Base-by-base conservation (phyloP, 1,140 invertebrate species). In the Penaeus indicus region DNA sequence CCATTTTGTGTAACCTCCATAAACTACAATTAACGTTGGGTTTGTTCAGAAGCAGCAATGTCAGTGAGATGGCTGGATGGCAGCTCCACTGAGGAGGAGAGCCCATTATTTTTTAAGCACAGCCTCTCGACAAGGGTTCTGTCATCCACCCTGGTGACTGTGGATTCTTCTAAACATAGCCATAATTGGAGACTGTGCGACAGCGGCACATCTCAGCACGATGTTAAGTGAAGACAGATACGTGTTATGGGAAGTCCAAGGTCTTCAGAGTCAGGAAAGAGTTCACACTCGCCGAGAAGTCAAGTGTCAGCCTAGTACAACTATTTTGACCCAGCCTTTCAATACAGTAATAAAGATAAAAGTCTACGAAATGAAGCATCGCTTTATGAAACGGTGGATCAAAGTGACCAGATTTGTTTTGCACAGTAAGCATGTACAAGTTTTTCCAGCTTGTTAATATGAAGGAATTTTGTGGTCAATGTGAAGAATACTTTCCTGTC, bases 401-500 rank as follows among this genome's bases (percentile, higher is more conserved):
- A 16, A 16, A 54, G 54, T 54, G 54, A 54, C 54, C 54, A 54
- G 54, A 54, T 54, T 54, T 54, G 54, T 54, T 54, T 54, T 54
- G 54, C 54, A 16, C 54, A 54, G 54, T 54, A 54, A 54, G 54
- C 54, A n/a, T 60, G 21, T 80, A 27, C 61, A 80, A 80, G 27
- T 80, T 80, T 80, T 60, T 60, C 78, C 19, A 80, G 61, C 54
- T 25, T 80, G 78, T 60, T 47, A 60, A 18, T 80, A 60, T 60
- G n/a, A 27, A 60, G 78, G 27, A 80, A 80, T 42, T n/a, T 79
- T 79, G 60, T 79, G 78, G 78, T 60, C 78, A 47, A 18, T 80
- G 78, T 61, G 78, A 80, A 80, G 78, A 80, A 80, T 54, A 42
- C 78, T 80, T 80, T 80, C 78, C 78, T 80, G 78, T 80, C 78